phyloP scores from a whole-genome alignment of 2,888 invertebrate species.

The Sesia apiformis region DNA sequence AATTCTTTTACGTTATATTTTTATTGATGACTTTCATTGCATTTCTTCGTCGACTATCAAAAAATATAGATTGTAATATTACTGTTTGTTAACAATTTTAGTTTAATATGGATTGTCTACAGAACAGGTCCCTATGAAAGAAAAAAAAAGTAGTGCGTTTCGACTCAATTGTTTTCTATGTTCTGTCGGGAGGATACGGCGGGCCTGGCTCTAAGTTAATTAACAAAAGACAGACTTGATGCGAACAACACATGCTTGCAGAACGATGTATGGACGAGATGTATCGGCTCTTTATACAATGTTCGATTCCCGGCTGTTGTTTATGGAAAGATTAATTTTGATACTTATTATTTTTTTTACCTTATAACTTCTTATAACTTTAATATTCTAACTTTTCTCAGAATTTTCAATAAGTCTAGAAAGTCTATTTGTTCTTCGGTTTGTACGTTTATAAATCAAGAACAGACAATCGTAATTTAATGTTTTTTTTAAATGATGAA shows the following conservation, averaged over 20 bases:
- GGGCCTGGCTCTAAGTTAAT: constrained; percentile 52
- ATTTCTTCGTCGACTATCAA: background rate
- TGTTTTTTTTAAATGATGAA: too few relatives aligned
- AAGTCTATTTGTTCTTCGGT: too few relatives aligned
- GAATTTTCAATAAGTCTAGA: too few relatives aligned
- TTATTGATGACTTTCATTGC: background rate
- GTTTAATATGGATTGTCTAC: too few relatives aligned
- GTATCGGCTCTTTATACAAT: constrained; percentile 4
- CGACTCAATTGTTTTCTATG: background rate
- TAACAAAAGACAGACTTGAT: constrained; percentile 55
- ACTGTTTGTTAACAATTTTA: too few relatives aligned
- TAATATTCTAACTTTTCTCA: too few relatives aligned
- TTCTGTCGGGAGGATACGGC: constrained; percentile 41
- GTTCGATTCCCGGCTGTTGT: constrained; percentile 10
- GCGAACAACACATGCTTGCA: constrained; percentile 33
- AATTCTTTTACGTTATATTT: background rate
- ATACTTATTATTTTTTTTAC: too few relatives aligned
- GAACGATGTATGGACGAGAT: constrained; percentile 3
- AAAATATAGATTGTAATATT: background rate
- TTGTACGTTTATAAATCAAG: too few relatives aligned
- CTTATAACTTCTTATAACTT: too few relatives aligned
- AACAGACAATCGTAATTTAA: too few relatives aligned
- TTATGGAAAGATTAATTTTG: too few relatives aligned
- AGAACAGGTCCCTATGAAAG: too few relatives aligned
- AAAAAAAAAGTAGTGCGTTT: background rate